Evolutionary conservation across 2,888 invertebrate species (phyloP).

Genomic region (Dolichomitus sp.): DNA sequence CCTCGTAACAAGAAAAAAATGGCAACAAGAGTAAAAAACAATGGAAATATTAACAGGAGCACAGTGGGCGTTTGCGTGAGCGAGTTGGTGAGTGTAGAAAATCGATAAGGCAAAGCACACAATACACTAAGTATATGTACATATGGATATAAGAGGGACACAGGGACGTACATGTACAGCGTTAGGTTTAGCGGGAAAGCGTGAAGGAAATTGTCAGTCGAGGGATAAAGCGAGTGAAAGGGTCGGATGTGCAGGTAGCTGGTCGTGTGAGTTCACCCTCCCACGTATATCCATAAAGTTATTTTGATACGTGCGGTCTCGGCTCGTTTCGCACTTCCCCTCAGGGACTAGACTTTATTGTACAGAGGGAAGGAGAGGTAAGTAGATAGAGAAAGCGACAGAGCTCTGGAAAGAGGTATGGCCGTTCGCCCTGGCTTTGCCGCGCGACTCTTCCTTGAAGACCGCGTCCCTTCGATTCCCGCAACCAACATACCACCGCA

Average conservation of each 20-base stretch:
- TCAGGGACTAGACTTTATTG: conserved; percentile 46
- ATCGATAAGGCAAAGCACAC: conserved; percentile 17
- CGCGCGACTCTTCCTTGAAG: conserved; percentile 24
- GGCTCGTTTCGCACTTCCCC: conserved; percentile 60
- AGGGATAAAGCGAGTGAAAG: conserved; percentile 56
- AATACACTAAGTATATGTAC: neutral
- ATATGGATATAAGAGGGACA: conserved; percentile 3
- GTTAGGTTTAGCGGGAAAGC: conserved; percentile 20
- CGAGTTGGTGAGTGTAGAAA: neutral
- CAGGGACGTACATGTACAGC: neutral
- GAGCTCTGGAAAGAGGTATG: conserved; percentile 19
- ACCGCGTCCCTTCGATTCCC: conserved; percentile 54
- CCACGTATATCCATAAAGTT: conserved; percentile 60
- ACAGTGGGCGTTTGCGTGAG: neutral
- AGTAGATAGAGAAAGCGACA: conserved; percentile 12
- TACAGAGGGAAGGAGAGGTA: neutral
- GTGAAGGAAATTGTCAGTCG: conserved; percentile 47
- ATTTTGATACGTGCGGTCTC: conserved; percentile 59
- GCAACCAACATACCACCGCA: conserved; percentile 7
- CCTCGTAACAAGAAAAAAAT: neutral
- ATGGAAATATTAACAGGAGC: neutral
- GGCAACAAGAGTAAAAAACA: neutral
- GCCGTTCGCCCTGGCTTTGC: conserved; percentile 35
- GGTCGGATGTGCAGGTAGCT: conserved; percentile 43
- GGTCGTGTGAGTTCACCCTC: conserved; percentile 15